Percentiles rank a stretch among this genome's conserved stretches.
phyloP scores from a whole-genome alignment of 2,113 vertebrate species.

The Polyodon spathula region DNA sequence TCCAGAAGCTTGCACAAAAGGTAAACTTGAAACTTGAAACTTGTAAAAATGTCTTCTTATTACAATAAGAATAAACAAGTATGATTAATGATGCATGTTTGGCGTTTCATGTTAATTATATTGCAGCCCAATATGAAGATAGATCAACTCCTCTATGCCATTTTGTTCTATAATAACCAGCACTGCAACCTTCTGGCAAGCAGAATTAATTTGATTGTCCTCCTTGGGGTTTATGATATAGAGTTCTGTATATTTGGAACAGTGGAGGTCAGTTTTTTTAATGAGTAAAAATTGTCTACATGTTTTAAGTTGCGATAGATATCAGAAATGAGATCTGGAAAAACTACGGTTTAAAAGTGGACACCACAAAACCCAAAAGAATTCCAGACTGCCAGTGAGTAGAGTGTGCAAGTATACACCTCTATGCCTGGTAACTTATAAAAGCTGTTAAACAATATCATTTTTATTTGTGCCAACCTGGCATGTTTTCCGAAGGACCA shows the following conservation, averaged over 20 bases:
- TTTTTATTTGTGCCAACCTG: no score
- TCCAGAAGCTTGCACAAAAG: not conserved
- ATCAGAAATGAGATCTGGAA: no score
- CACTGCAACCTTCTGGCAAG: not conserved
- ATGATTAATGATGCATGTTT: not conserved
- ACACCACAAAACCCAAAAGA: no score
- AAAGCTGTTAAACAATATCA: no score
- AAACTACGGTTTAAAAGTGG: no score
- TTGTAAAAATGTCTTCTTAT: not conserved
- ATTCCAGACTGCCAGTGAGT: no score
- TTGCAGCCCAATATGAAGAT: not conserved
- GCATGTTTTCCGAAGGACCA: no score
- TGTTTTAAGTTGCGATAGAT: no score
- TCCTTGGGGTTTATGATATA: not conserved
- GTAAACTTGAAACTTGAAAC: not conserved
- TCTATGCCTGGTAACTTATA: no score
- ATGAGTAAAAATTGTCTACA: no score
- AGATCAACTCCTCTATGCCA: not conserved
- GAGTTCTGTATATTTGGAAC: not conserved
- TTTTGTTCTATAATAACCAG: not conserved
- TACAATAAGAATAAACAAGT: conserved; percentile 5
- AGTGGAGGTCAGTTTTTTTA: not conserved
- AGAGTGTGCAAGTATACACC: no score
- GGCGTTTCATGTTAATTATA: not conserved
- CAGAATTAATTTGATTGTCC: conserved; percentile 2